Evolutionary conservation across 53 echinoderm and acorn worm genomes (phyloP).

Genomic region (Luidia sarsii): DNA sequence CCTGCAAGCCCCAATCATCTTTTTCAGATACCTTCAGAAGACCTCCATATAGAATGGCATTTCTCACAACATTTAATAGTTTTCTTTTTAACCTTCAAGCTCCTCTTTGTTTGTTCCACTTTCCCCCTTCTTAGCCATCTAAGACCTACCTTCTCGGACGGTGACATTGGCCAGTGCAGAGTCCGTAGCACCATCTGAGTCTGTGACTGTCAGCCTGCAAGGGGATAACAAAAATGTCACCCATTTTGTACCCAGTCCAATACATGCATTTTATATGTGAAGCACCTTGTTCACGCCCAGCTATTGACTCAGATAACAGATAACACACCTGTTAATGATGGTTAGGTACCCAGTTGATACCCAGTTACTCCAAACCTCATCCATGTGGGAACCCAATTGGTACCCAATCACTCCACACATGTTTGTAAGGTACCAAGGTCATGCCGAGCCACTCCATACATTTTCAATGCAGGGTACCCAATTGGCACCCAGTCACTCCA

Average conservation of each 20-base stretch:
- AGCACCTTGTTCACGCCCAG: too few relatives aligned
- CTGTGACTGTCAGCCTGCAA: constrained; percentile 82
- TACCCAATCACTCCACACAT: neutral
- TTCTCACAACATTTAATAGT: too few relatives aligned
- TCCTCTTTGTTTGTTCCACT: too few relatives aligned
- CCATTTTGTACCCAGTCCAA: neutral
- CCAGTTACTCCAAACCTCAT: neutral
- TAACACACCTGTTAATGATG: too few relatives aligned
- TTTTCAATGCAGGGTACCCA: constrained; percentile 4
- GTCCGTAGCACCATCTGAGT: constrained; percentile 75
- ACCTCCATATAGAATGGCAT: too few relatives aligned
- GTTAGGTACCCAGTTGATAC: neutral
- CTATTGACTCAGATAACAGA: too few relatives aligned
- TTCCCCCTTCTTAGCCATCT: too few relatives aligned
- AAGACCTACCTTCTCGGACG: constrained; percentile 81
- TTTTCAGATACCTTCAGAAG: too few relatives aligned
- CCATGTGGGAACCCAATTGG: constrained; percentile 3
- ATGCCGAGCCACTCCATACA: neutral
- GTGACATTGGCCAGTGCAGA: constrained; percentile 81
- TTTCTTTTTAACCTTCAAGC: too few relatives aligned
- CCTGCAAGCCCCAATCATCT: too few relatives aligned
- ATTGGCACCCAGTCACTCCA: neutral
- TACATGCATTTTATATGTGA: too few relatives aligned
- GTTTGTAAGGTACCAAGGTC: neutral
- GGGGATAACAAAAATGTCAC: neutral